phyloP scores from a whole-genome alignment of 2,797 vertebrate species.

The Nyctalus aviator region DNA sequence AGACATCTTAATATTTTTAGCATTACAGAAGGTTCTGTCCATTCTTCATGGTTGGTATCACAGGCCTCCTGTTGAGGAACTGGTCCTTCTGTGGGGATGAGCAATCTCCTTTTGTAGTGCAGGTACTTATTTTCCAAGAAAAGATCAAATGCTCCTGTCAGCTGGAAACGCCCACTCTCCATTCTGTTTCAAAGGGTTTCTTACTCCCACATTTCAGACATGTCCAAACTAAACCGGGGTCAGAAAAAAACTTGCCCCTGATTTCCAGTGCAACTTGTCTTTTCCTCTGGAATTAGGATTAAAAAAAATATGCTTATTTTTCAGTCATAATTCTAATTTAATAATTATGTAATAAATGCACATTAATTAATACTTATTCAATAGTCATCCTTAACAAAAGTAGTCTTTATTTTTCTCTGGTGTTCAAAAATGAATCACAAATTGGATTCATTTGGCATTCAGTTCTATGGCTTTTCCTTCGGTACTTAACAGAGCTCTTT shows the following conservation, averaged over 20 bases:
- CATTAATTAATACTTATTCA: background rate
- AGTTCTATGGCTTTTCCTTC: background rate
- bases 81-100: conserved; percentile 1
- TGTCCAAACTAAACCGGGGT: conserved; percentile 62
- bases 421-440: background rate
- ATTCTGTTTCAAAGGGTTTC: conserved; percentile 59
- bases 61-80: conserved; percentile 33
- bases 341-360: background rate
- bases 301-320: conserved; percentile 23
- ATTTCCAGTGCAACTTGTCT: background rate
- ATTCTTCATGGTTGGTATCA: conserved; percentile 61
- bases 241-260: conserved; percentile 19
- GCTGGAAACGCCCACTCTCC: conserved; percentile 74
- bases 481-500: background rate
- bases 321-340: background rate
- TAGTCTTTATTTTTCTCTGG: conserved; percentile 1
- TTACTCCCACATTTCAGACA: conserved; percentile 58
- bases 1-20: conserved; percentile 64
- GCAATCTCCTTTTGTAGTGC: conserved; percentile 62
- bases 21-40: conserved; percentile 32
- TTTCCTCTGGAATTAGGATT: conserved; percentile 37
- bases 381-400: background rate
- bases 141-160: conserved; percentile 79
- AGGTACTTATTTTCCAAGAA: conserved; percentile 76
- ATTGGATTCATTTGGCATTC: background rate